Base-by-base conservation (phyloP, 2,113 vertebrate species). In the Ascaphus truei region DNA sequence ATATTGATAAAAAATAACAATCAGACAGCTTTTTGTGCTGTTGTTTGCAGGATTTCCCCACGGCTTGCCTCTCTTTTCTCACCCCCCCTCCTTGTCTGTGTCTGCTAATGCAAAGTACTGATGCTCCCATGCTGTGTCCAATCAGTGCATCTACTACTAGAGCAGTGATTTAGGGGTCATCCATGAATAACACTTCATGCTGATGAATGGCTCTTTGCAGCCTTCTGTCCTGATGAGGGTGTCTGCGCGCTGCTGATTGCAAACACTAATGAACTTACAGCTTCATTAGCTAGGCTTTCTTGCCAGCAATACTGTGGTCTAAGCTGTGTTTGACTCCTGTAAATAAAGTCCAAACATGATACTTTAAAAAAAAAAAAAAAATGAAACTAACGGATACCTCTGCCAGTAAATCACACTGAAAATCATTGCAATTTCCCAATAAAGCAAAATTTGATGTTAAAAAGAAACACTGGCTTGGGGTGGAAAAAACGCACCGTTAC, bases 111-210 rank as follows among this genome's bases (percentile, higher is more conserved):
- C 69, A 76, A 76, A 75, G 82, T 76, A 74, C 73, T 39, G 72
- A 66, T 73, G 83, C 83, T 83, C 82, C 84, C 88, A 73, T 77
- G 83, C 86, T 87, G 88, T 58, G 88, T 76, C 85, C 83, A 88
- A 91, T 91, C 90, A 90, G 83, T 66, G 81, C 82, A 58, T 81
- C 82, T 68, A 47, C 81, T 67, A 56, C 79, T 63, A 80, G 73
- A 25, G 76, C 81, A 74, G 76, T 76, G 85, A 85, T 82, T 83
- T 81, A 81, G 88, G 87, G 89, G 89, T 90, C 87, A 88, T 73
- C 85, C 84, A 65, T 78, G 81, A 85, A 79, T 75, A 73, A 83
- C 84, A 81, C 88, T 86, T 79, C 61, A 63, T 53, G 77, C 81
- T 88, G 89, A 88, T 85, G 88, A 87, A 85, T 78, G 84, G 83